Conservation (phyloP, 2,797 vertebrate genomes). For the Kryptolebias ocellatus region DNA sequence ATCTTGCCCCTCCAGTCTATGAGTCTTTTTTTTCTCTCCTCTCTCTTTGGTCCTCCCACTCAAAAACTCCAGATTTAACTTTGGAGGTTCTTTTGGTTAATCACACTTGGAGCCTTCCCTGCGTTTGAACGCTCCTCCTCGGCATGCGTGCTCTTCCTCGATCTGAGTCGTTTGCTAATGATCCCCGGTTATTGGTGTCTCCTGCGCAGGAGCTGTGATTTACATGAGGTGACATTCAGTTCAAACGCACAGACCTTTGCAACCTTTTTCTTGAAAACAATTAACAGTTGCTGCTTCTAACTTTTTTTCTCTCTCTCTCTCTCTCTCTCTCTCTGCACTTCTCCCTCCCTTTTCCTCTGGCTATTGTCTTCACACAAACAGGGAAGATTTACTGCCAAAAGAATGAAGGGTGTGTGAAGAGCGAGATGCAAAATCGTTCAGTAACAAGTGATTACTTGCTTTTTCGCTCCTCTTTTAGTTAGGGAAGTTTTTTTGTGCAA, state of each 20-base stretch:
- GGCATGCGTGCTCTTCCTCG: conserved; percentile 48
- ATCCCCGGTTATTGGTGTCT: conserved; percentile 75
- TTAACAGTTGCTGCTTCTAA: conserved; percentile 57
- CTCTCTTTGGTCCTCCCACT: conserved; percentile 75
- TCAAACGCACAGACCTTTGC: conserved; percentile 74
- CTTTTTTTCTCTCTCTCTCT: conserved; percentile 28
- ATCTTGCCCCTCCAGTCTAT: conserved; percentile 57
- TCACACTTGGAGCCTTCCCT: conserved; percentile 67
- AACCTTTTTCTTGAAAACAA: conserved; percentile 75
- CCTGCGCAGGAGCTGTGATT: conserved; percentile 67
- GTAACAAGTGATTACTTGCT: conserved; percentile 46
- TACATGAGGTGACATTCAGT: conserved; percentile 82
- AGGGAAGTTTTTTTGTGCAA: conserved; percentile 13
- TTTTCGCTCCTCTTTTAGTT: conserved; percentile 43
- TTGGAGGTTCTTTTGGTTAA: conserved; percentile 64
- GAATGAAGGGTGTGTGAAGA: conserved; percentile 47
- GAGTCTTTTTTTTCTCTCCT: conserved; percentile 37
- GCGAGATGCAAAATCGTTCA: conserved; percentile 42
- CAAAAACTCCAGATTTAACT: conserved; percentile 74
- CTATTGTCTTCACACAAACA: conserved; percentile 73
- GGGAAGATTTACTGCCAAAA: conserved; percentile 63
- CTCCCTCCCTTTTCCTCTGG: conserved; percentile 69
- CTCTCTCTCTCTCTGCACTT: conserved; percentile 37
- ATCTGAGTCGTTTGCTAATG: conserved; percentile 68
- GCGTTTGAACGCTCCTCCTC: conserved; percentile 63